Evolutionary conservation across 2,888 invertebrate species (phyloP).

Genomic region (Saturnia pavonia): DNA sequence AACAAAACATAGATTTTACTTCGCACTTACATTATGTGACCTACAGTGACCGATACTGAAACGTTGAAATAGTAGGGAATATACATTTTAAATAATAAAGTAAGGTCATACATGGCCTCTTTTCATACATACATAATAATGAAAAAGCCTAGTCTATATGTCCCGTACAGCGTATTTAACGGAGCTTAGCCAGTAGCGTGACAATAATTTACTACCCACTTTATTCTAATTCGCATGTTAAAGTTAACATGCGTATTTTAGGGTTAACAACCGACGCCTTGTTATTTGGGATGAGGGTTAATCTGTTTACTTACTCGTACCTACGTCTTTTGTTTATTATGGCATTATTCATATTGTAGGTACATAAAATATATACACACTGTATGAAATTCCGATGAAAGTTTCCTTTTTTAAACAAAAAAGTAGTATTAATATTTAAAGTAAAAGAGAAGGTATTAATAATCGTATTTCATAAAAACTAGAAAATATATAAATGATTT

Average conservation of each 20-base stretch:
- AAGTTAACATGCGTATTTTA: conserved; percentile 29
- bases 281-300: conserved; percentile 27
- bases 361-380: background rate
- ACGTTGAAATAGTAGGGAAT: background rate
- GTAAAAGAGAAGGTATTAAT: no score
- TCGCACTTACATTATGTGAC: background rate
- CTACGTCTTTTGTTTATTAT: conserved; percentile 10
- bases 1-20: background rate
- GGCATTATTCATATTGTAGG: background rate
- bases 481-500: no score
- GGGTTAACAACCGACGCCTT: conserved; percentile 30
- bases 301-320: conserved; percentile 15
- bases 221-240: conserved; percentile 36
- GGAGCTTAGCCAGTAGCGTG: conserved; percentile 25
- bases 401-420: no score
- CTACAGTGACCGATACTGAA: background rate
- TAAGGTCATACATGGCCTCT: conserved; percentile 5
- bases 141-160: conserved; percentile 3
- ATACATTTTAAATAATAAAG: background rate
- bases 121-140: conserved; percentile 10
- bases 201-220: conserved; percentile 35
- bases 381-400: background rate
- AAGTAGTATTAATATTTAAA: no score
- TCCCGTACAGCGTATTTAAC: conserved; percentile 18
- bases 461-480: no score